Evolutionary conservation across 2,113 vertebrate genomes (phyloP).

Genomic region (Crotophaga sulcirostris): DNA sequence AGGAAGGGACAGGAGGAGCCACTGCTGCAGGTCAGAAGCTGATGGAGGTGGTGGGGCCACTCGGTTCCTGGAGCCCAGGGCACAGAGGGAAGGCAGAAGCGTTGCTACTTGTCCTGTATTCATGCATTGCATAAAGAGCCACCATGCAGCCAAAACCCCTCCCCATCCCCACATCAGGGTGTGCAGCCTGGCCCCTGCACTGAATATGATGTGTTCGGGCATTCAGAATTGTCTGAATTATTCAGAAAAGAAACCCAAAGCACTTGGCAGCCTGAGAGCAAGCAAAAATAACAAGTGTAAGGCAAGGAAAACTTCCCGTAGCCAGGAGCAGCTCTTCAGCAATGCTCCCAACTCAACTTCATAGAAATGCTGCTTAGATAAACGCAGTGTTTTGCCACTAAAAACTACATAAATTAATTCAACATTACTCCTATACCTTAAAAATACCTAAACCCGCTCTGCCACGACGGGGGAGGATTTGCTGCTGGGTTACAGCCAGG

Average conservation of each 20-base stretch:
- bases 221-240: neutral
- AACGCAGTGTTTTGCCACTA: neutral
- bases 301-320: neutral
- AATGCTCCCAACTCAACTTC: neutral
- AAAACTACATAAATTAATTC: slow-evolving; percentile 11
- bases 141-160: neutral
- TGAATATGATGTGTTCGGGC: neutral
- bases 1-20: neutral
- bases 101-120: neutral
- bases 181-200: neutral
- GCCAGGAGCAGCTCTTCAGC: neutral
- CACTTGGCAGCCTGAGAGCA: slow-evolving; percentile 1
- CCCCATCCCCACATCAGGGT: neutral
- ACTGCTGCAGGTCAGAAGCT: too few species aligned
- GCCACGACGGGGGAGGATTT: neutral
- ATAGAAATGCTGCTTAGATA: neutral
- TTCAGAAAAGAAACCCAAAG: neutral
- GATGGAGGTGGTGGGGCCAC: too few species aligned
- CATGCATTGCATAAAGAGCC: neutral
- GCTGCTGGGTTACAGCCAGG: neutral
- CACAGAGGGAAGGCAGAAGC: neutral
- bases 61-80: too few species aligned
- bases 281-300: neutral
- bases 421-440: neutral
- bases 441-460: neutral